Conservation (phyloP, 53 echinoderm and acorn worm genomes). For the Pentamera pediparva region DNA sequence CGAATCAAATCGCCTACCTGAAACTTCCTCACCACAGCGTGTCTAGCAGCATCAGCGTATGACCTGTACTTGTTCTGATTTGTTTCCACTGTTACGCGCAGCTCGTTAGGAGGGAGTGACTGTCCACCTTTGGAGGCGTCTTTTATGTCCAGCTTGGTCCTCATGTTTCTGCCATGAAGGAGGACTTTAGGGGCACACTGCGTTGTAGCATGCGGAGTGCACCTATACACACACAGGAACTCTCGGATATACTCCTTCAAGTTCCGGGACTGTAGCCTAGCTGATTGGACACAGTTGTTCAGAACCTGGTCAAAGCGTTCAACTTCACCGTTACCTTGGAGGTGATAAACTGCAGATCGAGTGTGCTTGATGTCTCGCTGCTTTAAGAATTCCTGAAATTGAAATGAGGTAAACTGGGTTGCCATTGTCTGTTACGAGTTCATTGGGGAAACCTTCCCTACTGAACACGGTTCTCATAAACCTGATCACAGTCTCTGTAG, state of each 20-base stretch:
- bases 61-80: too few relatives aligned
- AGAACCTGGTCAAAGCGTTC: constrained; percentile 1
- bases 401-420: neutral
- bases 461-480: constrained; percentile 3
- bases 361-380: neutral
- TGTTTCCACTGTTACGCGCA: too few relatives aligned
- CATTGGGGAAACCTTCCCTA: constrained; percentile 8
- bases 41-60: too few relatives aligned
- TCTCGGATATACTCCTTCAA: neutral
- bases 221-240: neutral
- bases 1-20: too few relatives aligned
- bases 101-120: too few relatives aligned
- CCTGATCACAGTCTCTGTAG: neutral
- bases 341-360: neutral
- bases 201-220: constrained; percentile 2
- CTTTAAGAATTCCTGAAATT: constrained; percentile 4
- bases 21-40: too few relatives aligned
- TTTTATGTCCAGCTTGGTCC: neutral
- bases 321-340: constrained; percentile 5
- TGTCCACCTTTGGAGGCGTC: too few relatives aligned
- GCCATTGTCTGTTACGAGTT: constrained; percentile 2
- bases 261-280: neutral
- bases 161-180: constrained; percentile 1
- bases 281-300: neutral
- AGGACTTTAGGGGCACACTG: neutral